Evolutionary conservation across 1,140 invertebrate species (phyloP).

Genomic region (Leguminivora glycinivorella): DNA sequence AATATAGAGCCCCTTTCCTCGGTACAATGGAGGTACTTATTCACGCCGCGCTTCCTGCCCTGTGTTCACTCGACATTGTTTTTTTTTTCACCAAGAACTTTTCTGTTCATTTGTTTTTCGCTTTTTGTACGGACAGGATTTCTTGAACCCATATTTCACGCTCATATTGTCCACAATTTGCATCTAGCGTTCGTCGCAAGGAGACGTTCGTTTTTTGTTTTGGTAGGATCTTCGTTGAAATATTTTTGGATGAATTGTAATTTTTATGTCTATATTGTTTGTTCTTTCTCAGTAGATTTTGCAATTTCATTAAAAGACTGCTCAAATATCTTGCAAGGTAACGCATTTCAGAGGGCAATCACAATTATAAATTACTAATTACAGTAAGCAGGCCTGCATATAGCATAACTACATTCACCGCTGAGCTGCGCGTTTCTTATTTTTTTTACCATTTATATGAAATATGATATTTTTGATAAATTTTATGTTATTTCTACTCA

Average conservation of each 20-base stretch:
- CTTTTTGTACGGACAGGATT: conserved; percentile 64
- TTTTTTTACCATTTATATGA: no score
- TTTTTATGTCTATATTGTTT: background rate
- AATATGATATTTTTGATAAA: no score
- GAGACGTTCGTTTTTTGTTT: conserved; percentile 22
- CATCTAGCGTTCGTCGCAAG: conserved; percentile 43
- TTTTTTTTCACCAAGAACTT: conserved; percentile 51
- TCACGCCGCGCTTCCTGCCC: conserved; percentile 68
- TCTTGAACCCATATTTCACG: conserved; percentile 74
- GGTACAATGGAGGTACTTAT: conserved; percentile 59
- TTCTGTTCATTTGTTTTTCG: conserved; percentile 70
- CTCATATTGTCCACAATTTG: conserved; percentile 69
- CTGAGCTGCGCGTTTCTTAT: no score
- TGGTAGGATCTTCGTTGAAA: conserved; percentile 20
- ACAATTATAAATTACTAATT: no score
- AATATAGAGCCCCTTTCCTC: conserved; percentile 37
- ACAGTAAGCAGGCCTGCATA: no score
- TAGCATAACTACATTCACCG: no score
- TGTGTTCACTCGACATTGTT: conserved; percentile 51
- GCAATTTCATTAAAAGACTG: no score
- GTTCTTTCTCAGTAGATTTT: background rate
- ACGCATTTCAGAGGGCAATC: no score
- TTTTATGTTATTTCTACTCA: no score
- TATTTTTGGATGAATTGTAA: conserved; percentile 19
- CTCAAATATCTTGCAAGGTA: no score